Percentiles rank a stretch among this genome's conserved stretches.
phyloP scores from a whole-genome alignment of 2,797 vertebrate genomes.

The Cossypha niveicapilla region DNA sequence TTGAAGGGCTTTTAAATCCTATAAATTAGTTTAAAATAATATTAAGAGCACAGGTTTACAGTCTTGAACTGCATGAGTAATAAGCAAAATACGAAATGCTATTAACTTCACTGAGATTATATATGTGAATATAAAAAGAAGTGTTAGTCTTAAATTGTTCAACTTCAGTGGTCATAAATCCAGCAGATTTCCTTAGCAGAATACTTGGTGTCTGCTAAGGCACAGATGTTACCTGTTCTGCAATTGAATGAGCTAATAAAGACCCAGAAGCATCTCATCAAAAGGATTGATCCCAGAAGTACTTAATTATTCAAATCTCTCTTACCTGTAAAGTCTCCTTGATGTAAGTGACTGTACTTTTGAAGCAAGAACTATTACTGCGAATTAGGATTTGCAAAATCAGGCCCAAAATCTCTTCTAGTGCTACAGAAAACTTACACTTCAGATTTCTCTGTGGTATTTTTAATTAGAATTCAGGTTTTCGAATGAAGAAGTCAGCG shows the following conservation, averaged over 20 bases:
- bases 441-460: not conserved
- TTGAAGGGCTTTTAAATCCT: not conserved
- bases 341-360: not conserved
- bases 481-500: not conserved
- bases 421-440: not conserved
- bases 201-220: not conserved
- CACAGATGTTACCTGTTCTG: not conserved
- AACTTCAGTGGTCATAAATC: not conserved
- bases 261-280: not conserved
- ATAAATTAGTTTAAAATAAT: not conserved
- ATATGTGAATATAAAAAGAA: not conserved
- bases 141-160: not conserved
- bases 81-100: not conserved
- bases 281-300: not conserved
- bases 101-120: not conserved
- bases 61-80: not conserved
- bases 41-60: not conserved
- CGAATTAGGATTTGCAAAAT: not conserved
- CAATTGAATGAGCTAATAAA: not conserved
- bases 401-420: not conserved
- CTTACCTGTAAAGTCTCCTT: not conserved
- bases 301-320: not conserved
- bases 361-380: not conserved
- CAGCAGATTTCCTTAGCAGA: not conserved
- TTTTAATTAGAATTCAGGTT: not conserved